These are phyloP conservation scores for Asbolus verrucosus DNA, from an alignment of 1,140 invertebrate genomes.

Conservation along the genomic window DNA sequence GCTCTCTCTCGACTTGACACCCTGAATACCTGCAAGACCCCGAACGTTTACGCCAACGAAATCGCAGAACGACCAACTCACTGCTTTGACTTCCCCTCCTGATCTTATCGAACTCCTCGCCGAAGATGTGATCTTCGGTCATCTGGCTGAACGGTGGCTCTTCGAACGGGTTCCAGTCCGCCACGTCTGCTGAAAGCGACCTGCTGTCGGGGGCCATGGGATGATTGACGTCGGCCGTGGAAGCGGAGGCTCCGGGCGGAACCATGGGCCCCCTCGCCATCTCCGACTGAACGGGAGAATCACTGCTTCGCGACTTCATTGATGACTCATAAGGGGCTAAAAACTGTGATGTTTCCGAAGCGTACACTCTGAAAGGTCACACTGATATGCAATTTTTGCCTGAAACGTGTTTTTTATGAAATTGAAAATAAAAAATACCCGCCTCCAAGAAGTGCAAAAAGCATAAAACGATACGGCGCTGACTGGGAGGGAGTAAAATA, in stretches of 20 bases:
- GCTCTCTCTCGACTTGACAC: slow-evolving; percentile 82
- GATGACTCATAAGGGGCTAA: slow-evolving; percentile 79
- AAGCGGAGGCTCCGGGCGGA: slow-evolving; percentile 59
- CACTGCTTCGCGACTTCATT: slow-evolving; percentile 68
- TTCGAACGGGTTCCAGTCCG: slow-evolving; percentile 88
- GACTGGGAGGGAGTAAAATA: too few relatives aligned
- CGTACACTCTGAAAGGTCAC: slow-evolving; percentile 78
- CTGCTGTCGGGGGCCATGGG: slow-evolving; percentile 67
- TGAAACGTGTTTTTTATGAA: too few relatives aligned
- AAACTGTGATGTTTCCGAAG: slow-evolving; percentile 80
- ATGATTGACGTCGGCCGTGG: slow-evolving; percentile 62
- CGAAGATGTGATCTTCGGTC: slow-evolving; percentile 87
- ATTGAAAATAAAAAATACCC: too few relatives aligned
- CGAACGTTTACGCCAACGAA: slow-evolving; percentile 76
- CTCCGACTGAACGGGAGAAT: slow-evolving; percentile 59
- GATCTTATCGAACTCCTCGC: slow-evolving; percentile 89
- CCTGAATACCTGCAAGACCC: slow-evolving; percentile 75
- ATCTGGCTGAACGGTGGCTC: slow-evolving; percentile 78
- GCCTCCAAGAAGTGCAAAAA: too few relatives aligned
- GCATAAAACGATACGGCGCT: too few relatives aligned
- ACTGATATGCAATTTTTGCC: too few relatives aligned
- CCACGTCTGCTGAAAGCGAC: slow-evolving; percentile 73
- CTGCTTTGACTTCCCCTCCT: slow-evolving; percentile 82
- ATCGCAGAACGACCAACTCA: slow-evolving; percentile 72
- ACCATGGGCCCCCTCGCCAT: slow-evolving; percentile 54